Percentiles rank a stretch among this genome's conserved stretches.
phyloP scores from a whole-genome alignment of 2,888 invertebrate species.

The Macrophya alboannulata region DNA sequence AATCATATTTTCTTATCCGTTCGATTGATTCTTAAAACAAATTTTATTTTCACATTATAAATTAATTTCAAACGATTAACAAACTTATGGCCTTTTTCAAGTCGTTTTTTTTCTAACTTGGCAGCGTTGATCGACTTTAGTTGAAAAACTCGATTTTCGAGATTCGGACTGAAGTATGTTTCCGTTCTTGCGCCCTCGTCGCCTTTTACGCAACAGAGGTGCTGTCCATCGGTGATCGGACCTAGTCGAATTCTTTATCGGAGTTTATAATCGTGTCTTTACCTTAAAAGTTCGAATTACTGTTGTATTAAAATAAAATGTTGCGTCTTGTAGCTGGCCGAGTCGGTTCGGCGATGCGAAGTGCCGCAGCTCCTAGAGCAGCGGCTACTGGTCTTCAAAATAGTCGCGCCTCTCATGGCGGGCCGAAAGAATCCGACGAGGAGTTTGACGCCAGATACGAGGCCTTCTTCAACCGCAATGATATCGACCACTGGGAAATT shows the following conservation, averaged over 20 bases:
- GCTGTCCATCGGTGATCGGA: conserved; percentile 28
- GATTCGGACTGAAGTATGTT: neutral
- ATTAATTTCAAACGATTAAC: neutral
- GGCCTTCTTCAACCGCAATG: conserved; percentile 91
- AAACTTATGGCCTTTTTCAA: neutral
- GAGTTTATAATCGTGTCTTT: neutral
- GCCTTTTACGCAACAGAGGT: conserved; percentile 45
- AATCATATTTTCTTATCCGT: neutral
- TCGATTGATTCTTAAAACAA: neutral
- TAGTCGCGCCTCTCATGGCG: conserved; percentile 79
- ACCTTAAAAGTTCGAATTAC: neutral
- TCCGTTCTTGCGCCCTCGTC: conserved; percentile 38
- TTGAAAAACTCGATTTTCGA: neutral
- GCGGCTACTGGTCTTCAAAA: conserved; percentile 73
- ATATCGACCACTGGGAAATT: conserved; percentile 97
- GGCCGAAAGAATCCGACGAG: conserved; percentile 88
- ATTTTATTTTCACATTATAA: neutral
- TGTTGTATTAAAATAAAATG: conserved; percentile 65
- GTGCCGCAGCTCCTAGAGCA: conserved; percentile 64
- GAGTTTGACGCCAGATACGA: conserved; percentile 93
- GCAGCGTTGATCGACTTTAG: neutral
- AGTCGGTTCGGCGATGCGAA: conserved; percentile 63
- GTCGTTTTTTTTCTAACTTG: neutral
- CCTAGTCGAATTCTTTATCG: conserved; percentile 4
- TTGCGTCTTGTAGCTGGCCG: conserved; percentile 72